Base-by-base conservation (phyloP, 2,888 invertebrate genomes). In the Melikaiella ostensackeni region DNA sequence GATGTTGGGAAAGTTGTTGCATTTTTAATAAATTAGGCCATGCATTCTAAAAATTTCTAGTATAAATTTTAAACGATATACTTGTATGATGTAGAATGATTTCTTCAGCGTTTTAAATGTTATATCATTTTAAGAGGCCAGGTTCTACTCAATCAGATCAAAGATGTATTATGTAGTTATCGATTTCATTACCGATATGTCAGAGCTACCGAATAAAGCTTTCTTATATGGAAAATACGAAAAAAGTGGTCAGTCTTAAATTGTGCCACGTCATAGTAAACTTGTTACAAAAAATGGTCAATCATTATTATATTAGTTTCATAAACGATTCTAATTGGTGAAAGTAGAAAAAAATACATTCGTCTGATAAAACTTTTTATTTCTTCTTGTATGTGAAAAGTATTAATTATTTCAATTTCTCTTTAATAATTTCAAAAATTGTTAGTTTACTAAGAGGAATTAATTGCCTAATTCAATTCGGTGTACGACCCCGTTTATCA, bases 121-220 rank as follows among this genome's bases (percentile, higher is more conserved):
- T 42, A 16, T 5, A 42, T 42, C 16, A 42, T 42, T 16, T 16
- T 42, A 42, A 42, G 42, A 11, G 42, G 27, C 2, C 61, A 61
- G 61, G 30, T 21, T 61, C 16, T 42, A 42, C 5, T 42, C 16
- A 16, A 42, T 50, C 50, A 50, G 50, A 50, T 50, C 8, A 50
- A 50, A 50, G n/a, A 7, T 1, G n/a, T 2, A n/a, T 50, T 50
- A 50, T 50, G 50, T 50, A 50, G 50, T 50, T 13, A 64, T 42
- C 64, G 64, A 66, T 66, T 66, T 66, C 42, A 46, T 27, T 42
- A 35, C 27, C 21, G 42, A 66, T 42, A 66, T n/a, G 50, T 50
- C n/a, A 7, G 7, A 50, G 42, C 42, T 66, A 66, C 42, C 42
- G 64, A 66, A 42, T 66, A 27, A 24, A 19, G 24, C 13, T 21